These are phyloP conservation scores for Euphydryas editha DNA, from an alignment of 2,888 invertebrate genomes.

Conservation along the genomic window DNA sequence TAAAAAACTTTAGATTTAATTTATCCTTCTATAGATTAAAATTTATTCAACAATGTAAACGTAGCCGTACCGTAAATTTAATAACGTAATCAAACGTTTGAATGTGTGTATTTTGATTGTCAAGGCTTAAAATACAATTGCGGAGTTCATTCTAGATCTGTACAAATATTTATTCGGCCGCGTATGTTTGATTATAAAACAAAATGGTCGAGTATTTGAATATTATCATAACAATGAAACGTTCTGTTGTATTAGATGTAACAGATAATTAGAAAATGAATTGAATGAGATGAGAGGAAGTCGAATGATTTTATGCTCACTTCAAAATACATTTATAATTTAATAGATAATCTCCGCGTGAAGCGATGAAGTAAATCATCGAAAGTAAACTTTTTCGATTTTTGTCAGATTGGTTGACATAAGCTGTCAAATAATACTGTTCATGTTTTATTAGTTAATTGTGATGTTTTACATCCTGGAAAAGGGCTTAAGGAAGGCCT, in stretches of 20 bases:
- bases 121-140: slow-evolving; percentile 11
- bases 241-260: background rate
- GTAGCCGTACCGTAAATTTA: background rate
- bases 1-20: too few relatives aligned
- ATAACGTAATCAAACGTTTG: slow-evolving; percentile 12
- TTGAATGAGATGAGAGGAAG: too few relatives aligned
- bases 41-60: background rate
- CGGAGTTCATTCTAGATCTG: background rate
- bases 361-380: too few relatives aligned
- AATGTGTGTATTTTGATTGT: slow-evolving; percentile 17
- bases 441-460: too few relatives aligned
- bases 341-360: too few relatives aligned
- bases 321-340: background rate
- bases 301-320: too few relatives aligned
- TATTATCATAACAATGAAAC: background rate
- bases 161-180: slow-evolving; percentile 8
- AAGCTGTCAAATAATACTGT: too few relatives aligned
- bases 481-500: too few relatives aligned
- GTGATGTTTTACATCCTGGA: too few relatives aligned
- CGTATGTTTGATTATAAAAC: slow-evolving; percentile 16
- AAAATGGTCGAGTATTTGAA: slow-evolving; percentile 2
- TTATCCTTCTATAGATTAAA: background rate
- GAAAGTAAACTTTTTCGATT: too few relatives aligned
- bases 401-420: too few relatives aligned
- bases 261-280: background rate